phyloP scores from a whole-genome alignment of 2,888 invertebrate genomes.

The Omphaloscelis lunosa region DNA sequence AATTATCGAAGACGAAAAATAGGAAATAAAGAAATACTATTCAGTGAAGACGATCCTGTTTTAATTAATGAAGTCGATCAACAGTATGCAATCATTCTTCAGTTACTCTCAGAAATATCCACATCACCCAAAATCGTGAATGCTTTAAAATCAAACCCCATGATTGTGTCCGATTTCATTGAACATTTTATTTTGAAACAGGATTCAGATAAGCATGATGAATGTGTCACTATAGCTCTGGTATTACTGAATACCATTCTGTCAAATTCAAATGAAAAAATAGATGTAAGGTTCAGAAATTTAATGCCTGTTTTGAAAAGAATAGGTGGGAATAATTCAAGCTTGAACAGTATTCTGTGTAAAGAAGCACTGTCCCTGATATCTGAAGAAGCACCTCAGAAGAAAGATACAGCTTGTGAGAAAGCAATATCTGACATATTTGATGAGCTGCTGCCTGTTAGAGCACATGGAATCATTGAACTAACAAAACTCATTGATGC shows the following conservation, averaged over 20 bases:
- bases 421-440: slow-evolving; percentile 92
- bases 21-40: slow-evolving; percentile 75
- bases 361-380: slow-evolving; percentile 82
- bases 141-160: slow-evolving; percentile 84
- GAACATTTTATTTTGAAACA: slow-evolving; percentile 82
- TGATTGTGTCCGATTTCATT: slow-evolving; percentile 86
- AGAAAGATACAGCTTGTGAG: slow-evolving; percentile 86
- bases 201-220: slow-evolving; percentile 74
- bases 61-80: slow-evolving; percentile 77
- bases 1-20: slow-evolving; percentile 72
- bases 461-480: slow-evolving; percentile 95
- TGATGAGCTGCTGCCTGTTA: slow-evolving; percentile 94
- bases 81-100: slow-evolving; percentile 86
- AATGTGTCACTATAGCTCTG: slow-evolving; percentile 84
- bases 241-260: slow-evolving; percentile 85
- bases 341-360: slow-evolving; percentile 78
- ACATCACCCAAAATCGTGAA: slow-evolving; percentile 83
- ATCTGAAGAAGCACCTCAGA: slow-evolving; percentile 67
- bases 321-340: slow-evolving; percentile 72
- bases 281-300: slow-evolving; percentile 72
- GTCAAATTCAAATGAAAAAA: slow-evolving; percentile 74
- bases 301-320: slow-evolving; percentile 78
- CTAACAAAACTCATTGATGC: slow-evolving; percentile 93
- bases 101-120: slow-evolving; percentile 88
- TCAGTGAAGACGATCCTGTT: slow-evolving; percentile 82